Base-by-base conservation (phyloP, 2,113 vertebrate species). In the Chlamydotis undulata region DNA sequence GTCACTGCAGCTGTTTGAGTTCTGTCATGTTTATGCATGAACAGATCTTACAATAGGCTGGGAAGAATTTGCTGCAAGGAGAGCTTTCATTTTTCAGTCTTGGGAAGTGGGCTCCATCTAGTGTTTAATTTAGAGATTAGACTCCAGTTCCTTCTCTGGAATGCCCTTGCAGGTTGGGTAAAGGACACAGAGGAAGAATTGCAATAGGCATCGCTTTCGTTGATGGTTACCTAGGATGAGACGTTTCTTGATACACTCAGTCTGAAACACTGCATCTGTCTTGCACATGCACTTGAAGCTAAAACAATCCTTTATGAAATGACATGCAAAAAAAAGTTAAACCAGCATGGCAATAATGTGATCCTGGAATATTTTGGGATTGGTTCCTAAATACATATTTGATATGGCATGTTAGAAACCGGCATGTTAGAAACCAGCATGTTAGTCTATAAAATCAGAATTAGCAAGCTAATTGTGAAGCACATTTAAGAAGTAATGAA, bases 31-130 rank as follows among this genome's bases (percentile, higher is more conserved):
- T 93, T 88, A 90, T 88, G 76, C 71, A 85, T 76, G 53, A 83
- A 24, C 39, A 77, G 82, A 59, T 81, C 84, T 67, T 33, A 31
- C 21, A 49, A 39, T 64, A 50, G 17, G 57, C 45, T 77, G 49
- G 53, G 33, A 82, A 91, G 84, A 92, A 67, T 83, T 87, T 85
- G 45, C 76, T 83, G 78, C 80, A 93, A 89, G 28, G 56, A 84
- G 57, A 81, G 47, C 25, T 80, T 92, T 81, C 29, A 4, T 74
- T 90, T 83, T 83, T 75, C 78, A 96, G 96, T 78, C 90, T 97
- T 97, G 93, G 97, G 90, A 91, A 71, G 91, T 93, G 85, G 95
- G 98, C 98, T 98, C 98, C 98, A 98, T 96, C 98, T 98, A 98
- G 98, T 97, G 98, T 97, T 94, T 95, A 89, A 91, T 4, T 71